These are phyloP conservation scores for Sarcophaga subvicina DNA, from an alignment of 2,888 invertebrate genomes.

Conservation along the genomic window DNA sequence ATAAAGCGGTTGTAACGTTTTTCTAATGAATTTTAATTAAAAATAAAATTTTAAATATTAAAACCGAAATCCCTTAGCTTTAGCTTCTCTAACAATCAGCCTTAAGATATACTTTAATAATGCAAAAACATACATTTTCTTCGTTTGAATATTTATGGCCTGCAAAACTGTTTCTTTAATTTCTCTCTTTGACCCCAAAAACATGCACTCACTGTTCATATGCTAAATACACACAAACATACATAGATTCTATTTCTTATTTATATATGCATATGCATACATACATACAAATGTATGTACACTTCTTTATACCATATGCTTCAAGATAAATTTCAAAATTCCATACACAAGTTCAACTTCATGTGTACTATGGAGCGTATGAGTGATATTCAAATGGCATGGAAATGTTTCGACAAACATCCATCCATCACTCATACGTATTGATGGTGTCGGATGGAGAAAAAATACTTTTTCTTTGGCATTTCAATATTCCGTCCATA, in stretches of 20 bases:
- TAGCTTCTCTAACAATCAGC: too few relatives aligned
- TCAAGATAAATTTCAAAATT: not conserved
- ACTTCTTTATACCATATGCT: too few relatives aligned
- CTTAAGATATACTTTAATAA: too few relatives aligned
- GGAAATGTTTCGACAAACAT: not conserved
- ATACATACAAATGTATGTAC: too few relatives aligned
- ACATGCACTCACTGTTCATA: too few relatives aligned
- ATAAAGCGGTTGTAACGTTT: not conserved
- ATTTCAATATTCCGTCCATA: too few relatives aligned
- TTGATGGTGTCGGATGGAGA: not conserved
- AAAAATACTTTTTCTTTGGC: not conserved
- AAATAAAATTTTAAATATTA: not conserved
- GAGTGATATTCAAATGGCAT: slow-evolving; percentile 28
- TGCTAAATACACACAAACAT: not conserved
- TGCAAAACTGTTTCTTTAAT: not conserved
- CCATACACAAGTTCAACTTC: not conserved
- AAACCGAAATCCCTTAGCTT: too few relatives aligned
- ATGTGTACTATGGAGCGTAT: slow-evolving; percentile 19
- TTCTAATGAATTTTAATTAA: slow-evolving; percentile 44
- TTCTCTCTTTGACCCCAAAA: not conserved
- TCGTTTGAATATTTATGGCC: too few relatives aligned
- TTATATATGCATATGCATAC: not conserved
- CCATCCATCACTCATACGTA: slow-evolving; percentile 26
- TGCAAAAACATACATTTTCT: too few relatives aligned
- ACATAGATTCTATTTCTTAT: not conserved